Evolutionary conservation across 2,888 invertebrate genomes (phyloP).

Genomic region (Drosophila mimetica): DNA sequence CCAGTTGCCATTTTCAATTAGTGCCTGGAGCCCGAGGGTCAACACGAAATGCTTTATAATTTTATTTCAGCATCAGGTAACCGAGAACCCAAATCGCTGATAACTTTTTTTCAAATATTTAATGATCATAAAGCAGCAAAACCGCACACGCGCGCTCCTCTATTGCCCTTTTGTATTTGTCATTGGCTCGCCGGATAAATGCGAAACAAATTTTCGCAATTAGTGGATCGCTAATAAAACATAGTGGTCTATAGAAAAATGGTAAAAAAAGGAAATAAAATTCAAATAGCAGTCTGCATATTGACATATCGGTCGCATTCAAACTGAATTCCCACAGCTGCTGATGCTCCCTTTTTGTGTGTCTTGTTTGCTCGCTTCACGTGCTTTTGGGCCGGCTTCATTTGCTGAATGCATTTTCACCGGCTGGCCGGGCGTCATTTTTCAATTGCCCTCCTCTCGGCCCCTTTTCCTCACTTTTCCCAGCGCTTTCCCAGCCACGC

Average conservation of each 20-base stretch:
- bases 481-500: conserved; percentile 27
- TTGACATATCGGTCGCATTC: conserved; percentile 39
- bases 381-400: conserved; percentile 49
- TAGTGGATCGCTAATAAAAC: conserved; percentile 47
- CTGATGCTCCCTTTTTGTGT: conserved; percentile 9
- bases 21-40: conserved; percentile 56
- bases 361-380: conserved; percentile 52
- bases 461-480: conserved; percentile 1
- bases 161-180: conserved; percentile 25
- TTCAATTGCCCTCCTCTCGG: conserved; percentile 54
- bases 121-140: conserved; percentile 57
- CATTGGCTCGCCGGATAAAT: conserved; percentile 13
- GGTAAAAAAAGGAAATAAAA: neutral
- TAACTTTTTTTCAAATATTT: conserved; percentile 53
- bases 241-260: conserved; percentile 8
- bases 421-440: conserved; percentile 62
- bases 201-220: conserved; percentile 53
- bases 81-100: conserved; percentile 8
- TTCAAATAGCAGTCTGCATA: conserved; percentile 17
- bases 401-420: conserved; percentile 67
- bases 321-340: conserved; percentile 37
- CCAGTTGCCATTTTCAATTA: conserved; percentile 65
- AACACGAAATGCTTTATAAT: conserved; percentile 41
- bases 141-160: conserved; percentile 7
- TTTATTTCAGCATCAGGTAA: conserved; percentile 15